Evolutionary conservation across 2,888 invertebrate genomes (phyloP).

Genomic region (Orgyia antiqua): DNA sequence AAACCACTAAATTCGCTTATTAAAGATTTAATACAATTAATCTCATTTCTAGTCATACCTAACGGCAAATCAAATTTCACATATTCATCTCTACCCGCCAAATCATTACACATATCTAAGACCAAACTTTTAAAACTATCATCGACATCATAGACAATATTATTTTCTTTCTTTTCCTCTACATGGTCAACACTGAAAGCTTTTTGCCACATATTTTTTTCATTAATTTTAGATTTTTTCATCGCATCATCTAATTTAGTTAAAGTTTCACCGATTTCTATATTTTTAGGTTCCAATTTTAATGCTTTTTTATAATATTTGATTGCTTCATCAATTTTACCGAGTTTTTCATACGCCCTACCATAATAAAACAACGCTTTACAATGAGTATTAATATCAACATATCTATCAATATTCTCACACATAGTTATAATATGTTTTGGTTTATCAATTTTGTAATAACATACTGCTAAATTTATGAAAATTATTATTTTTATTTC

Average conservation of each 20-base stretch:
- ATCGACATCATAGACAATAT: conserved; percentile 43
- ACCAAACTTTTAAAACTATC: conserved; percentile 50
- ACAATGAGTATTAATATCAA: conserved; percentile 50
- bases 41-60: conserved; percentile 44
- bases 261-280: conserved; percentile 53
- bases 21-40: conserved; percentile 46
- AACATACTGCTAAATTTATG: conserved; percentile 60
- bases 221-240: conserved; percentile 33
- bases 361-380: conserved; percentile 62
- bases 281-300: conserved; percentile 61
- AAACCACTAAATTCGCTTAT: conserved; percentile 41
- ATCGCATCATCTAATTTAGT: conserved; percentile 41
- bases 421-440: conserved; percentile 54
- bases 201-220: conserved; percentile 55
- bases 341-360: conserved; percentile 45
- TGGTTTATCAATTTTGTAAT: conserved; percentile 53
- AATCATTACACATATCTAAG: conserved; percentile 52
- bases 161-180: conserved; percentile 17
- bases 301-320: conserved; percentile 56
- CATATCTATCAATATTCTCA: conserved; percentile 47
- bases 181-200: conserved; percentile 37
- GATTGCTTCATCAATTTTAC: conserved; percentile 45
- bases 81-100: conserved; percentile 42
- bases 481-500: conserved; percentile 44
- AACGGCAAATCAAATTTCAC: conserved; percentile 52